Percentiles rank a stretch among this genome's conserved stretches.
Evolutionary conservation across 2,113 vertebrate genomes (phyloP).

Genomic region (Chaetodon auriga): DNA sequence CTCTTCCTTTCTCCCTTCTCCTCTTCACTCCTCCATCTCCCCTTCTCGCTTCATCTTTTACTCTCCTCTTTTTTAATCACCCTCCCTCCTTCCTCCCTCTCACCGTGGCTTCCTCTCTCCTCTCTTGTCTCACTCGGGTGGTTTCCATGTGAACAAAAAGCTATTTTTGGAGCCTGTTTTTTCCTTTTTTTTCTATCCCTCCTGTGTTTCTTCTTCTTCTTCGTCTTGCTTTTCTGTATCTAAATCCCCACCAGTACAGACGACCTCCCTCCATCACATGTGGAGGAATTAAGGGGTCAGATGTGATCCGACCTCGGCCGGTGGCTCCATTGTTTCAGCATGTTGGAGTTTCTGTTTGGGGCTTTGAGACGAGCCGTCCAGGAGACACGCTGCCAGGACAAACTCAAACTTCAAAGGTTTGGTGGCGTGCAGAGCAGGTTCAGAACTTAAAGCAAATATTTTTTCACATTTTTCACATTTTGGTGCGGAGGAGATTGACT

Average conservation of each 20-base stretch:
- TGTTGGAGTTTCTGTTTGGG: neutral
- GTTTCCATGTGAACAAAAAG: constrained; percentile 78
- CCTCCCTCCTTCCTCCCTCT: neutral
- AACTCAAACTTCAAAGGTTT: no score
- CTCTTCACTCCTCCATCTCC: no score
- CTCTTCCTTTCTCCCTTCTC: neutral
- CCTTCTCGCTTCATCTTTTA: neutral
- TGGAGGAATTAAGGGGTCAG: constrained; percentile 8
- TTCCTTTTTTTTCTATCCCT: neutral
- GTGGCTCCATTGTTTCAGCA: neutral
- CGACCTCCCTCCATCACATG: neutral
- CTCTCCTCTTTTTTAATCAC: neutral
- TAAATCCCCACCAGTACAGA: neutral
- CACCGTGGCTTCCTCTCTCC: neutral
- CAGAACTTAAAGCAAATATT: no score
- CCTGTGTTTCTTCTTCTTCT: neutral
- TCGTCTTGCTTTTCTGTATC: neutral
- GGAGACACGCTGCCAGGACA: no score
- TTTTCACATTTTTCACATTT: no score
- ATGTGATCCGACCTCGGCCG: neutral
- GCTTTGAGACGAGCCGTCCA: no score
- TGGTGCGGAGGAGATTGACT: no score
- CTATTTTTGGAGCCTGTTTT: constrained; percentile 67
- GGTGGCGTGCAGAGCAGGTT: no score
- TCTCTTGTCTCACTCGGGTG: constrained; percentile 29